phyloP scores from a whole-genome alignment of 2,113 vertebrate species.

The Arizona elegans region DNA sequence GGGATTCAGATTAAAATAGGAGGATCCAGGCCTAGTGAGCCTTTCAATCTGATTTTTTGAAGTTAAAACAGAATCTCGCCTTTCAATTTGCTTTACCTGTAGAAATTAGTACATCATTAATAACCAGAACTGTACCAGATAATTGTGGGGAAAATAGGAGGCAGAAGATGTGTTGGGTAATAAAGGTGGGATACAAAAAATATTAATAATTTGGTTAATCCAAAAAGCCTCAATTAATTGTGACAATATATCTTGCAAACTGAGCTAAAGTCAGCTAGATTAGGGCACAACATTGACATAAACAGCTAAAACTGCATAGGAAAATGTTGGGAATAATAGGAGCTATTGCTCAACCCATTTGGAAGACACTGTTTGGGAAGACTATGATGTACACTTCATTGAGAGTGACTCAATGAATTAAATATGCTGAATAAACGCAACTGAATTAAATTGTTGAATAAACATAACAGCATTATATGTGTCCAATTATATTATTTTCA shows the following conservation, averaged over 20 bases:
- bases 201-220: background rate
- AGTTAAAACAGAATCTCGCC: conserved; percentile 94
- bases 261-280: background rate
- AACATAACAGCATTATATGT: background rate
- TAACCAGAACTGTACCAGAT: background rate
- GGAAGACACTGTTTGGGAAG: background rate
- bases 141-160: background rate
- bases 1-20: conserved; percentile 97
- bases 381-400: background rate
- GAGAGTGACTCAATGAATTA: background rate
- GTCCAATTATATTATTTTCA: background rate
- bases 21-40: conserved; percentile 89
- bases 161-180: background rate
- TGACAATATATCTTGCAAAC: background rate
- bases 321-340: background rate
- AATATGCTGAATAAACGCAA: background rate
- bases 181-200: background rate
- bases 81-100: conserved; percentile 98
- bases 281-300: background rate
- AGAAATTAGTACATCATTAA: background rate
- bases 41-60: conserved; percentile 97
- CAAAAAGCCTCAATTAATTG: background rate
- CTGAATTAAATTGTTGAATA: background rate
- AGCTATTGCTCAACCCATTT: background rate
- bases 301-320: background rate